These are phyloP conservation scores for Amphipoea lucens DNA, from an alignment of 2,888 invertebrate species.

Conservation along the genomic window DNA sequence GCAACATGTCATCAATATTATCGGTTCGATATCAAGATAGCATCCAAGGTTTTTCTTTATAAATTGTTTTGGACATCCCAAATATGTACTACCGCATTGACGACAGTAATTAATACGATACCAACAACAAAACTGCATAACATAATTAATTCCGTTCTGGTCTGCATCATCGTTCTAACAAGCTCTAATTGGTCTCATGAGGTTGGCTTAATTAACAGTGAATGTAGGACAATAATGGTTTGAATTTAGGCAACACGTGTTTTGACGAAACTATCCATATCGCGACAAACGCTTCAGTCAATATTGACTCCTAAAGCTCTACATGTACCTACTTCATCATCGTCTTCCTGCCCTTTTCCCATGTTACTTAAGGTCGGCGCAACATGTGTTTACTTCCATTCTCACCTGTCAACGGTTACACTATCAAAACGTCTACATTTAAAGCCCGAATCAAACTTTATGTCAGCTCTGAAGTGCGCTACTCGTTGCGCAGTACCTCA, in stretches of 20 bases:
- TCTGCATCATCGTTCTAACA: constrained; percentile 7
- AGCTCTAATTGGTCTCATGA: constrained; percentile 35
- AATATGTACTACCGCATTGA: constrained; percentile 2
- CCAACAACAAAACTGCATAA: background rate
- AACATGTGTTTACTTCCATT: background rate
- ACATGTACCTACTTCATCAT: background rate
- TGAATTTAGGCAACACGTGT: constrained; percentile 28
- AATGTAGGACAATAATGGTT: constrained; percentile 5
- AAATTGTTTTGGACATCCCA: background rate
- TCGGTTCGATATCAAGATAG: constrained; percentile 26
- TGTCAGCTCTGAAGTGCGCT: background rate
- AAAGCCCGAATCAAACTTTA: background rate
- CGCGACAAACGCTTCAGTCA: background rate
- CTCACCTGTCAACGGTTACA: background rate
- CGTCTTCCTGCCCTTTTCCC: background rate
- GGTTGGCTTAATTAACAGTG: constrained; percentile 28
- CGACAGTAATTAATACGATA: background rate
- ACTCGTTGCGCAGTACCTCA: background rate
- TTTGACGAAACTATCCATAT: background rate
- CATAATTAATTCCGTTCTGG: constrained; percentile 18
- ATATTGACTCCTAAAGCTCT: constrained; percentile 2
- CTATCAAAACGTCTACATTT: background rate
- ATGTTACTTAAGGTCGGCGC: background rate
- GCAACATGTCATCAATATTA: constrained; percentile 17
- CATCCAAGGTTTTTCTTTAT: constrained; percentile 19